Percentiles rank a stretch among this genome's conserved stretches.
Conservation (phyloP, 2,888 invertebrate genomes). For the Platerodrilus igneus region DNA sequence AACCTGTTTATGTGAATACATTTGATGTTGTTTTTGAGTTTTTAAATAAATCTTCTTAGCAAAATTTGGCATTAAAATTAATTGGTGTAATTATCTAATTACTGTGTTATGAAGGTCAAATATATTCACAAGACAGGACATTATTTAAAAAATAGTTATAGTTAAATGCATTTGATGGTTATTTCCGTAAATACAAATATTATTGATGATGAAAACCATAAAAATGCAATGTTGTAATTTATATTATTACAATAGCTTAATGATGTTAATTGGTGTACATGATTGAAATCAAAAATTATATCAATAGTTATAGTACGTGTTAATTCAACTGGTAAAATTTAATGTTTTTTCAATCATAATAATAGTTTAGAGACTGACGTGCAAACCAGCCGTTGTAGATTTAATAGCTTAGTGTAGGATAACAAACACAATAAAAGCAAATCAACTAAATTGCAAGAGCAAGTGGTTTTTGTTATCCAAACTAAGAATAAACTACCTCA, state of each 20-base stretch:
- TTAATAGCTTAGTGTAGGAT: slow-evolving; percentile 48
- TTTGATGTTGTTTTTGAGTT: slow-evolving; percentile 18
- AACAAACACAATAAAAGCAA: slow-evolving; percentile 22
- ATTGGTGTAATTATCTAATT: slow-evolving; percentile 3
- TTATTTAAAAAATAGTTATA: slow-evolving; percentile 41
- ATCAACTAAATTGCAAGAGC: slow-evolving; percentile 7
- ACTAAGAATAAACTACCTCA: slow-evolving; percentile 51
- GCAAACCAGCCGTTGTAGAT: slow-evolving; percentile 49
- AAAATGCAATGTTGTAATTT: slow-evolving; percentile 30
- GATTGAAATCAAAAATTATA: slow-evolving; percentile 42
- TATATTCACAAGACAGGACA: slow-evolving; percentile 35
- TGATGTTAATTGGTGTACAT: slow-evolving; percentile 37
- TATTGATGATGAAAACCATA: slow-evolving; percentile 33
- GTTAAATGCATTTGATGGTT: slow-evolving; percentile 41
- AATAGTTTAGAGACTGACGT: slow-evolving; percentile 48
- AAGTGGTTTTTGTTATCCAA: slow-evolving; percentile 40
- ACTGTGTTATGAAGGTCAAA: slow-evolving; percentile 25
- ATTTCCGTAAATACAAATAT: slow-evolving; percentile 22
- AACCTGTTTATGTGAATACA: slow-evolving; percentile 31
- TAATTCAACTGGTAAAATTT: slow-evolving; percentile 36
- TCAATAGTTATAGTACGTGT: slow-evolving; percentile 39
- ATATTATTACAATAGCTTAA: slow-evolving; percentile 34
- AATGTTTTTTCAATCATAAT: slow-evolving; percentile 36
- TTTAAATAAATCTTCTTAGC: slow-evolving; percentile 1
- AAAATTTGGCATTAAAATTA: not conserved